These are phyloP conservation scores for Phenganax subtilis DNA, from an alignment of 92 coral and sea anemone species.

Conservation along the genomic window DNA sequence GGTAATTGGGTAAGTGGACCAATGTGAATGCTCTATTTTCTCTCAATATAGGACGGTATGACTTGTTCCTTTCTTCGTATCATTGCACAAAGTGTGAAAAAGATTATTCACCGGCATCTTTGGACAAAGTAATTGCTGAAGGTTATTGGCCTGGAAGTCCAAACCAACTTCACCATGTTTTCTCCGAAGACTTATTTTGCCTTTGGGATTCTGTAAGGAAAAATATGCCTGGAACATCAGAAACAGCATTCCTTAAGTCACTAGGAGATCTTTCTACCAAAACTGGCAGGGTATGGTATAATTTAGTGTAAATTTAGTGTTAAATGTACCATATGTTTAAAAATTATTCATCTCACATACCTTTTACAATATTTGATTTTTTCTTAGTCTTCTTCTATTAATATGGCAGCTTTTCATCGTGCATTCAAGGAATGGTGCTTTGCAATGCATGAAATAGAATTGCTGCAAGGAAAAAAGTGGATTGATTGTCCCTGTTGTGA, in stretches of 20 bases:
- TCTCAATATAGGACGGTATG: slow-evolving; percentile 9
- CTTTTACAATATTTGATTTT: neutral
- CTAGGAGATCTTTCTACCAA: slow-evolving; percentile 17
- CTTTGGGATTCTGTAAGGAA: slow-evolving; percentile 32
- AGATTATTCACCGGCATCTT: neutral
- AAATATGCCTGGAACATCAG: slow-evolving; percentile 22
- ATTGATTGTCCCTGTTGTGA: slow-evolving; percentile 19
- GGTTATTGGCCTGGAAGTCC: slow-evolving; percentile 32
- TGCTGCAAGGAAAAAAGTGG: slow-evolving; percentile 18
- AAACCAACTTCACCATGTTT: slow-evolving; percentile 15
- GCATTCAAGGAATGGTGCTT: slow-evolving; percentile 34
- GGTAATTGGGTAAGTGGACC: neutral
- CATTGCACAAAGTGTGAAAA: slow-evolving; percentile 3
- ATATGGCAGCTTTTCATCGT: slow-evolving; percentile 23
- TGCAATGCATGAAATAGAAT: slow-evolving; percentile 19
- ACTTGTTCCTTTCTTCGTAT: neutral
- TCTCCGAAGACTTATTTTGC: slow-evolving; percentile 19
- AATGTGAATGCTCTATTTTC: slow-evolving; percentile 4
- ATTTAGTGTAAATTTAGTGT: neutral
- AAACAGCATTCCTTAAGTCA: slow-evolving; percentile 17
- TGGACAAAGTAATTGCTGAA: slow-evolving; percentile 2
- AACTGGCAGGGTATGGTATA: slow-evolving; percentile 9
- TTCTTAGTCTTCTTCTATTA: slow-evolving; percentile 19
- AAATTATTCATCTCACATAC: too few species aligned
- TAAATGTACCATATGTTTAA: too few species aligned